A percentile compares a stretch with the other conserved stretches of the same genome.
Evolutionary conservation across 1,140 invertebrate species (phyloP).

Genomic region (Drosophila tani): DNA sequence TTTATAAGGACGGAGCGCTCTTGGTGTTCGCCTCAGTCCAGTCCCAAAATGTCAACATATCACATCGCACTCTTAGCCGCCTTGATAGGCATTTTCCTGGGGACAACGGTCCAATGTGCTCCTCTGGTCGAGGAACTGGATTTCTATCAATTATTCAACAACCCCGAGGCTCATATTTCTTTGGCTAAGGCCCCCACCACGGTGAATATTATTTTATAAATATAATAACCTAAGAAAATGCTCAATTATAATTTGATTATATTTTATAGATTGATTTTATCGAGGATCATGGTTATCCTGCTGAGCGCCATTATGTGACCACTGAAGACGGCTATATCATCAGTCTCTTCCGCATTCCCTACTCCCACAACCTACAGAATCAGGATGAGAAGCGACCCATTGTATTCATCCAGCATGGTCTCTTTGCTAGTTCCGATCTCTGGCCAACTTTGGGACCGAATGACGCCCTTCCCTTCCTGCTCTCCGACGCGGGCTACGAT

Average conservation of each 20-base stretch:
- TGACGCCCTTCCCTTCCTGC: conserved; percentile 85
- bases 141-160: conserved; percentile 46
- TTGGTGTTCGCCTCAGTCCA: conserved; percentile 10
- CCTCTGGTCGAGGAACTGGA: background rate
- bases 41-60: conserved; percentile 15
- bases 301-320: conserved; percentile 85
- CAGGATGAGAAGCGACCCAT: conserved; percentile 61
- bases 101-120: background rate
- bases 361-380: conserved; percentile 58
- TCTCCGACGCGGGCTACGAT: conserved; percentile 89
- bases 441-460: conserved; percentile 86
- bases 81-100: conserved; percentile 8
- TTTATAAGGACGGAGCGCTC: conserved; percentile 12
- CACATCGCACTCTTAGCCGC: background rate
- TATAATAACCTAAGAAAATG: no score
- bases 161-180: conserved; percentile 36
- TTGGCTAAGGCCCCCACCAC: conserved; percentile 34
- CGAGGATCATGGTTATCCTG: conserved; percentile 84
- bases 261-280: conserved; percentile 20
- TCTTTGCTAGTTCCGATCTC: conserved; percentile 86
- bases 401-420: conserved; percentile 88
- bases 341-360: conserved; percentile 85
- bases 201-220: conserved; percentile 15
- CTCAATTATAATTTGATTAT: no score
- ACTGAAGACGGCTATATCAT: conserved; percentile 86